Evolutionary conservation across 2,888 invertebrate genomes (phyloP).

Genomic region (Eupithecia dodoneata): DNA sequence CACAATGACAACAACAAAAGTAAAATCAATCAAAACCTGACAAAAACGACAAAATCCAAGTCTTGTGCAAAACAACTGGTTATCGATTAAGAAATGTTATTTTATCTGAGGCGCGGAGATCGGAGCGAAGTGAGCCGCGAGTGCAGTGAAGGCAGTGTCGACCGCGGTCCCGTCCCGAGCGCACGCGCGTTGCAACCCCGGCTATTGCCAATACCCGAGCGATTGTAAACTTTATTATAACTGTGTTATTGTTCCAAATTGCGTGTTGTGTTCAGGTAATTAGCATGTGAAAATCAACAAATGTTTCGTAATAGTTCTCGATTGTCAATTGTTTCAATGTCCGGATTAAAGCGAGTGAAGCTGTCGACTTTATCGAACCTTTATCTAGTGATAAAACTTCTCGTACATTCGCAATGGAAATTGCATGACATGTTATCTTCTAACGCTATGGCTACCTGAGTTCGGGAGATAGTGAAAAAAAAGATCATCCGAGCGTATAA

Average conservation of each 20-base stretch:
- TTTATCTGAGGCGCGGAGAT: constrained; percentile 55
- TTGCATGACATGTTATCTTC: constrained; percentile 38
- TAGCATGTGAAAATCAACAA: constrained; percentile 45
- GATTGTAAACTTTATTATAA: constrained; percentile 65
- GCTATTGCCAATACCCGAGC: constrained; percentile 70
- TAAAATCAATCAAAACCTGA: constrained; percentile 31
- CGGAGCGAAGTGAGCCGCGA: constrained; percentile 37
- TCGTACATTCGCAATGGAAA: constrained; percentile 39
- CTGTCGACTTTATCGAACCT: constrained; percentile 35
- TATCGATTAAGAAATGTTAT: constrained; percentile 67
- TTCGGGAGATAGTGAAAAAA: constrained; percentile 42
- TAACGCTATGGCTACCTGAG: constrained; percentile 43
- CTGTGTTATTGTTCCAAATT: constrained; percentile 57
- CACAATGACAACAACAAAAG: constrained; percentile 34
- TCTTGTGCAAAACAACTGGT: constrained; percentile 56
- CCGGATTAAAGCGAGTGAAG: constrained; percentile 10
- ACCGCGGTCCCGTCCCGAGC: constrained; percentile 56
- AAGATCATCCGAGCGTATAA: constrained; percentile 41
- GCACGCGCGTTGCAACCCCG: constrained; percentile 62
- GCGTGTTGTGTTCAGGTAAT: constrained; percentile 46
- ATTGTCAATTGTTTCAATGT: constrained; percentile 39
- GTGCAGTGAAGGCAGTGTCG: constrained; percentile 51
- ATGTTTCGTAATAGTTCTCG: constrained; percentile 39
- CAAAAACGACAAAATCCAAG: constrained; percentile 46
- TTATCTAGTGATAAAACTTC: constrained; percentile 42